Percentiles rank a stretch among this genome's conserved stretches.
phyloP scores from a whole-genome alignment of 2,888 invertebrate species.

The Ephialtes manifestator region DNA sequence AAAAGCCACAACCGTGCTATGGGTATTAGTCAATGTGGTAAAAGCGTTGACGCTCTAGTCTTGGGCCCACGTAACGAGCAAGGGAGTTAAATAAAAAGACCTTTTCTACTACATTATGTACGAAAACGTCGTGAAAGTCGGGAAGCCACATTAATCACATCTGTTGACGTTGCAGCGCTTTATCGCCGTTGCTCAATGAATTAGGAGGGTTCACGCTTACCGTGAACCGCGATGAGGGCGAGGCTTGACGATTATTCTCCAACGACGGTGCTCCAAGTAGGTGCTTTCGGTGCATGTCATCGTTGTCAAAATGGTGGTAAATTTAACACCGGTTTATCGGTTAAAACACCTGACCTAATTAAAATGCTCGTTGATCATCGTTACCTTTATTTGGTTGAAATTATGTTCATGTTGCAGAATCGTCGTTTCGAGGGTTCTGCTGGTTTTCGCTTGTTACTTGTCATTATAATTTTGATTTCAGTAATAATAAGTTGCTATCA shows the following conservation, averaged over 20 bases:
- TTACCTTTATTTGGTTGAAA: not conserved
- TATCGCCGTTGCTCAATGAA: slow-evolving; percentile 35
- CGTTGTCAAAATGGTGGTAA: not conserved
- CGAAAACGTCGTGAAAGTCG: slow-evolving; percentile 38
- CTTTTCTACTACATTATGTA: slow-evolving; percentile 23
- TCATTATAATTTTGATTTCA: too few relatives aligned
- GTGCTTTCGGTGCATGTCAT: not conserved
- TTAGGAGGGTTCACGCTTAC: slow-evolving; percentile 38
- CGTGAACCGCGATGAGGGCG: slow-evolving; percentile 22
- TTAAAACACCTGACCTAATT: not conserved
- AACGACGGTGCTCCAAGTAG: not conserved
- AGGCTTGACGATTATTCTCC: slow-evolving; percentile 9
- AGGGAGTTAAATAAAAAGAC: slow-evolving; percentile 30
- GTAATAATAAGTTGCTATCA: too few relatives aligned
- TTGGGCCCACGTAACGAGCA: slow-evolving; percentile 32
- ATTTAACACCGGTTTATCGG: not conserved
- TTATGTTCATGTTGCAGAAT: not conserved
- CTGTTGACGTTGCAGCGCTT: slow-evolving; percentile 35
- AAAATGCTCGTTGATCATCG: not conserved
- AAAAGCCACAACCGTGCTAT: slow-evolving; percentile 10
- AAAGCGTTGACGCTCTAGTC: slow-evolving; percentile 35
- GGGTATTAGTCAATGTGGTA: slow-evolving; percentile 18
- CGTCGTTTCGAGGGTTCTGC: too few relatives aligned
- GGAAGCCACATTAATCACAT: slow-evolving; percentile 47
- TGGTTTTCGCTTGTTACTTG: too few relatives aligned